Conservation (phyloP, 2,797 vertebrate species). For the Enteromius fasciolatus region DNA sequence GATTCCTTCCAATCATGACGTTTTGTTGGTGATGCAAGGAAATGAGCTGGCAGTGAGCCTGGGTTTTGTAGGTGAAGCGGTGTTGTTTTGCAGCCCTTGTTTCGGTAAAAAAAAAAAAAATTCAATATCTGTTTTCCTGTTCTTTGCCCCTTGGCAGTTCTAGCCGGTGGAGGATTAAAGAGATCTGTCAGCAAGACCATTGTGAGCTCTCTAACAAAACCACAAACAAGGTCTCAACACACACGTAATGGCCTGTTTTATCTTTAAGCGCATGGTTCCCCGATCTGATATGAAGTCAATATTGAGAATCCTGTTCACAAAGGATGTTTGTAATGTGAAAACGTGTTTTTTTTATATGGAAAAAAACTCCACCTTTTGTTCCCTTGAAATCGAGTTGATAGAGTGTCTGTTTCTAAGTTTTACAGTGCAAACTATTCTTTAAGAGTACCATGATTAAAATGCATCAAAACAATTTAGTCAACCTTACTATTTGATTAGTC, state of each 20-base stretch:
- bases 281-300: slow-evolving; percentile 4
- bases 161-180: neutral
- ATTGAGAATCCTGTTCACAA: neutral
- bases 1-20: neutral
- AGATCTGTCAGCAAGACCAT: slow-evolving; percentile 4
- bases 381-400: neutral
- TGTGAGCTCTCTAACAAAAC: slow-evolving; percentile 18
- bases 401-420: neutral
- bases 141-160: slow-evolving; percentile 13
- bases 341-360: neutral
- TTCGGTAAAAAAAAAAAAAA: neutral
- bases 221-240: slow-evolving; percentile 11
- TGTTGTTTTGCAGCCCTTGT: neutral
- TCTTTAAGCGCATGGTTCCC: neutral
- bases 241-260: neutral
- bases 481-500: neutral
- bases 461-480: neutral
- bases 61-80: neutral
- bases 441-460: neutral
- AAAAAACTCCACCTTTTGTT: neutral
- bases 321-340: neutral
- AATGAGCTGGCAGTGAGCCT: neutral
- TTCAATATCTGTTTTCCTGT: slow-evolving; percentile 9
- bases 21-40: slow-evolving; percentile 5
- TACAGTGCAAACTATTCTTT: neutral